phyloP scores from a whole-genome alignment of 2,113 vertebrate genomes.

The Ailurus styani region DNA sequence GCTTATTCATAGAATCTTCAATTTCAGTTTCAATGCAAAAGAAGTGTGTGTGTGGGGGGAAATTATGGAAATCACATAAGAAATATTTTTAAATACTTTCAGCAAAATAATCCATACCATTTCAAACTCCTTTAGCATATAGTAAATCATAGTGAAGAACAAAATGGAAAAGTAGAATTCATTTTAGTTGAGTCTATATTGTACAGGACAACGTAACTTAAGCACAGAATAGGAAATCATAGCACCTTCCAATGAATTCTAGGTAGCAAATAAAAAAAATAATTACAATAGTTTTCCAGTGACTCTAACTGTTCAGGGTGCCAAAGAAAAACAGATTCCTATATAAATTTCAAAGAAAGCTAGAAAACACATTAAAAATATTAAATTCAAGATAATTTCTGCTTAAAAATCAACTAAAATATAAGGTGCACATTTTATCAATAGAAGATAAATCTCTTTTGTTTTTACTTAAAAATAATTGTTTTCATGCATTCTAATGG shows the following conservation, averaged over 20 bases:
- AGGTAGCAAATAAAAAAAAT: not conserved
- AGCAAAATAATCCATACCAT: conserved; percentile 2
- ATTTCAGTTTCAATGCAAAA: not conserved
- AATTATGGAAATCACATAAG: not conserved
- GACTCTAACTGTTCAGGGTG: not conserved
- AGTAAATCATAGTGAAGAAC: not conserved
- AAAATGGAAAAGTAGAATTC: not conserved
- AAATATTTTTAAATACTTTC: conserved; percentile 31
- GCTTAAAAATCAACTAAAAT: conserved; percentile 5
- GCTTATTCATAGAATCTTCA: not conserved
- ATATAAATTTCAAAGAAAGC: conserved; percentile 20
- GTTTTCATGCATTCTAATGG: not conserved
- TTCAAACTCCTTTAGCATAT: not conserved
- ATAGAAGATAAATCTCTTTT: not conserved
- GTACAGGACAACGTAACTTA: not conserved
- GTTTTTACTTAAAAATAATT: conserved; percentile 8
- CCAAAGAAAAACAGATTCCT: not conserved
- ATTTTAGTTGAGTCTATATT: not conserved
- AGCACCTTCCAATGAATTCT: not conserved
- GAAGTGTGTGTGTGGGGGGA: not conserved
- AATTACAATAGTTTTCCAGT: not conserved
- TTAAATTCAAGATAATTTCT: not conserved
- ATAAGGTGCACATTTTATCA: not conserved
- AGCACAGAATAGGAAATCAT: not conserved
- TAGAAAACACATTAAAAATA: not conserved